Conservation (phyloP, 2,888 invertebrate genomes). For the Escarpia spicata region DNA sequence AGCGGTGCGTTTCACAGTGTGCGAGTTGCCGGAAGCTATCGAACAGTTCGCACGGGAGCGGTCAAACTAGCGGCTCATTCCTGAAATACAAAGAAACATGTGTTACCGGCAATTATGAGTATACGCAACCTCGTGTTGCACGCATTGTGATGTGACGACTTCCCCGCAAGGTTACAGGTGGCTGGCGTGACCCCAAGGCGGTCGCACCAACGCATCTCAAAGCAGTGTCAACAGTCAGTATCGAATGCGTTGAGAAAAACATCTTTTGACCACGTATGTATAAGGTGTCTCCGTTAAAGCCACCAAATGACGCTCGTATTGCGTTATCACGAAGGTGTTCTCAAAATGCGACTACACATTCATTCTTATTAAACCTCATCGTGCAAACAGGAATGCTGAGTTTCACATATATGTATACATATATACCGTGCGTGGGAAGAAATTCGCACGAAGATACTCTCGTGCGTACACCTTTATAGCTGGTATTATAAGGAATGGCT, state of each 20-base stretch:
- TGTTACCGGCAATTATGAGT: not conserved
- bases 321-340: not conserved
- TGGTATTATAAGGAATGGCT: not conserved
- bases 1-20: constrained; percentile 1
- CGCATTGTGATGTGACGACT: not conserved
- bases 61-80: not conserved
- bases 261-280: not conserved
- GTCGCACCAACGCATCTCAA: not conserved
- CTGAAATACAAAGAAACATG: constrained; percentile 13
- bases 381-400: not conserved
- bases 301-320: not conserved
- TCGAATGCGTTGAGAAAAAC: not conserved
- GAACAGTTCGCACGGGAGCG: constrained; percentile 16
- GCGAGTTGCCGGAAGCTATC: not conserved
- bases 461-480: not conserved
- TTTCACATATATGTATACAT: not conserved
- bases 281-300: not conserved
- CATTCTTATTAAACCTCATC: not conserved
- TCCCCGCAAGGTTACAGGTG: not conserved
- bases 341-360: not conserved
- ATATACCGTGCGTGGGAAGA: not conserved
- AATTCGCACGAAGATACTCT: not conserved
- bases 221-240: not conserved
- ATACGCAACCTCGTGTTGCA: not conserved
- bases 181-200: not conserved